Percentiles rank a stretch among this genome's conserved stretches.
phyloP scores from a whole-genome alignment of 1,140 invertebrate genomes.

The Sminthurides bifidus region DNA sequence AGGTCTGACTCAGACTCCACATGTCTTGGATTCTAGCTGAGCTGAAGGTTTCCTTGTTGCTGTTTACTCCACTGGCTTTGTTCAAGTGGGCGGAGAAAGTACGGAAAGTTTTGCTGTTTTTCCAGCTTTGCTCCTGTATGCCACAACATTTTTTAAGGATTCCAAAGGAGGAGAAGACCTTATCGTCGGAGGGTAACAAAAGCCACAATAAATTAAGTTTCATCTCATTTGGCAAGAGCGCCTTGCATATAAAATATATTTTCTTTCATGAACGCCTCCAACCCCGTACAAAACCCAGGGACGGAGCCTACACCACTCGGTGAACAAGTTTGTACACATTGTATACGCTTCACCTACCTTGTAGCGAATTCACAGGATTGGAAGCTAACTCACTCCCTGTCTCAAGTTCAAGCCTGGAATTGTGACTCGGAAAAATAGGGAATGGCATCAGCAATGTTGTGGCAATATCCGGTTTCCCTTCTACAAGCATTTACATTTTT shows the following conservation, averaged over 20 bases:
- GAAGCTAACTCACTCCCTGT: too few species aligned
- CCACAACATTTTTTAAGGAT: neutral
- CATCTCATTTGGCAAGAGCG: conserved; percentile 5
- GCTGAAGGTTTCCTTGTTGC: too few species aligned
- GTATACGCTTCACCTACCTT: too few species aligned
- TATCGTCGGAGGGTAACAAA: neutral
- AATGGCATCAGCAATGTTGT: conserved; percentile 16
- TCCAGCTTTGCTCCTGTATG: too few species aligned
- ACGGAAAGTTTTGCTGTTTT: too few species aligned
- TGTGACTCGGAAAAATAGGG: neutral
- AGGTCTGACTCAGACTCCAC: too few species aligned
- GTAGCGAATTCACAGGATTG: too few species aligned
- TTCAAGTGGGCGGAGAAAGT: neutral
- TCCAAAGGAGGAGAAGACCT: neutral
- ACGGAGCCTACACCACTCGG: too few species aligned
- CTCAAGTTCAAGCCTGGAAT: too few species aligned
- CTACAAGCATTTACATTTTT: conserved; percentile 19
- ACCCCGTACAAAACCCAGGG: neutral
- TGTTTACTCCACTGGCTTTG: neutral
- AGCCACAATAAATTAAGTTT: conserved; percentile 10
- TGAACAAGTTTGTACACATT: too few species aligned
- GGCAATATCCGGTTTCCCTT: conserved; percentile 20
- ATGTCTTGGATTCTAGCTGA: too few species aligned
- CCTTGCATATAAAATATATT: conserved; percentile 5
- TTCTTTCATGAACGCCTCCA: neutral